Evolutionary conservation across 2,888 invertebrate genomes (phyloP), one percentile per base, ranked within the genome.

Genomic region (Homarus gammarus): DNA sequence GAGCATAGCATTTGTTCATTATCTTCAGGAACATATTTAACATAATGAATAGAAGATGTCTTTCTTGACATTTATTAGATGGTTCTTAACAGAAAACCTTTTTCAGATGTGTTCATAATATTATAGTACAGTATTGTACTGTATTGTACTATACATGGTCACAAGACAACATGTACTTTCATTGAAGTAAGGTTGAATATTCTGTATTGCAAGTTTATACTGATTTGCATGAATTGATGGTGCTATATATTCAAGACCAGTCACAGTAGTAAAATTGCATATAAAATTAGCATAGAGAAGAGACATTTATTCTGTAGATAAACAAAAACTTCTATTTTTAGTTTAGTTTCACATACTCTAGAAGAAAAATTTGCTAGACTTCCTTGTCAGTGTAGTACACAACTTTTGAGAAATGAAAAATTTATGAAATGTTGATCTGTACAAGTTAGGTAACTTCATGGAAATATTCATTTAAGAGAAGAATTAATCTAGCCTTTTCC

Each of bases 191-290:
- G 64, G 6, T 2, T 64, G 85, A 85, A 64, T 64, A 68, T 68
- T 86, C 56, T 79, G 68, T 56, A 86, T 40, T 86, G 86, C 86
- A 86, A 86, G 77, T 78, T 78, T 86, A 68, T 51, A 40, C 75
- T 77, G 36, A 79, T 79, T 79, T 86, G 79, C 79, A 72, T 70
- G 49, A 78, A 51, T 86, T 86, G 56, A 86, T 86, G 86, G 86
- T 86, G 86, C 86, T 86, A 86, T 86, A 56, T 86, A 44, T 78
- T 86, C 79, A 79, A 79, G 79, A 79, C 38, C 56, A 86, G 78
- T 78, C 38, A 84, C 36, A 75, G 44, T 64, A 75, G 77, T 84
- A 61, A 31, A 84, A n/a, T 27, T 72, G 70, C 83, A 83, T 83
- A 72, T 51, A 84, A 61, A 61, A 61, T 44, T 73, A 56, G 51